phyloP scores from a whole-genome alignment of 2,113 vertebrate genomes.

The Brachyhypopomus gauderio region DNA sequence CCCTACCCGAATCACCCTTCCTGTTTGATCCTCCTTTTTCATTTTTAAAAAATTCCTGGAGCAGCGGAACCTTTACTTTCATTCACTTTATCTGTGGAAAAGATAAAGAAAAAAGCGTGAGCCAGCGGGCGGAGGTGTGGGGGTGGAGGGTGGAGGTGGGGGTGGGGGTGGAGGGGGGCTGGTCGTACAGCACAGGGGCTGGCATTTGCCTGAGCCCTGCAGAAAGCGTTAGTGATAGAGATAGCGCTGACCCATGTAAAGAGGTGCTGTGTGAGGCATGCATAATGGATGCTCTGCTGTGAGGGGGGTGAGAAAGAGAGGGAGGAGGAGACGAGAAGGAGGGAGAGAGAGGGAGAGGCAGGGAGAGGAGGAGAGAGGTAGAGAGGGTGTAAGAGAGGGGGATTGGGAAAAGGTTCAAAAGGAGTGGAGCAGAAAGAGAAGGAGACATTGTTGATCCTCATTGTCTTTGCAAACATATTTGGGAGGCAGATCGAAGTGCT shows the following conservation, averaged over 20 bases:
- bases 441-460: neutral
- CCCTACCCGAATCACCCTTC: slow-evolving; percentile 51
- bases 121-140: neutral
- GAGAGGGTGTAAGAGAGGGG: slow-evolving; percentile 13
- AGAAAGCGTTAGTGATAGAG: slow-evolving; percentile 36
- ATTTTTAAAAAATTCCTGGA: slow-evolving; percentile 24
- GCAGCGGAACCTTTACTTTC: slow-evolving; percentile 22
- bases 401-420: neutral
- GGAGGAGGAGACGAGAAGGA: neutral
- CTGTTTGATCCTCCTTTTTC: slow-evolving; percentile 49
- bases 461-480: no score
- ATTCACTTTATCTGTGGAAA: slow-evolving; percentile 46
- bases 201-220: slow-evolving; percentile 65
- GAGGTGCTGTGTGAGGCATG: slow-evolving; percentile 62
- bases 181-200: slow-evolving; percentile 30
- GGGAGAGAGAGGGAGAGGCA: slow-evolving; percentile 19
- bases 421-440: no score
- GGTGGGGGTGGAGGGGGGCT: neutral
- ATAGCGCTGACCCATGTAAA: slow-evolving; percentile 67
- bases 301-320: neutral
- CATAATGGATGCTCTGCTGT: slow-evolving; percentile 66
- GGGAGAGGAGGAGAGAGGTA: slow-evolving; percentile 14
- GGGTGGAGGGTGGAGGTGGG: neutral
- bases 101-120: slow-evolving; percentile 23
- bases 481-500: no score